Evolutionary conservation across 2,797 vertebrate genomes (phyloP).

Genomic region (Alexandromys oeconomus): DNA sequence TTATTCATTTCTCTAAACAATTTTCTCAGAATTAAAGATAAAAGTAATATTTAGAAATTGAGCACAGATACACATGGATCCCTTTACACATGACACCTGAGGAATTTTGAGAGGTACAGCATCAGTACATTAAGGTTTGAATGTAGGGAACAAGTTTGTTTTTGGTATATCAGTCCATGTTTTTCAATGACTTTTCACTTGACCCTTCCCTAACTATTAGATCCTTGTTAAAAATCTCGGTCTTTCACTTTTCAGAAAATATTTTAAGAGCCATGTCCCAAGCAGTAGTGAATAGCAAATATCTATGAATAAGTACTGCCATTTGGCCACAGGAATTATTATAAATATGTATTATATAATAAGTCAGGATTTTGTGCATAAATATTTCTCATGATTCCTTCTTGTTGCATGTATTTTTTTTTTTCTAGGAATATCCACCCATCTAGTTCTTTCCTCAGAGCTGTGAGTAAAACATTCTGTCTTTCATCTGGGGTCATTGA

Average conservation of each 20-base stretch:
- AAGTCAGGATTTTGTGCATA: not conserved
- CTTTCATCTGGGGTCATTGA: not conserved
- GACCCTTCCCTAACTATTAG: not conserved
- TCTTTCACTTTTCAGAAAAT: not conserved
- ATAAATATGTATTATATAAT: not conserved
- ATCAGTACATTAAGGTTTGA: not conserved
- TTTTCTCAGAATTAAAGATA: not conserved
- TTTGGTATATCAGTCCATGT: not conserved
- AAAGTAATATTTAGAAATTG: not conserved
- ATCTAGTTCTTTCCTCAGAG: not conserved
- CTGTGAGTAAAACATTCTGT: not conserved
- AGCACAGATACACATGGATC: not conserved
- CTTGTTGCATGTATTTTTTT: not conserved
- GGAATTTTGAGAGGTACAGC: not conserved
- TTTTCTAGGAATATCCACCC: not conserved
- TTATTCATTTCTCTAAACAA: not conserved
- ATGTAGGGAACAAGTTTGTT: not conserved
- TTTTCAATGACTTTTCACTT: not conserved
- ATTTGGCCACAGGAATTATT: not conserved
- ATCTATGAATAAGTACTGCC: not conserved
- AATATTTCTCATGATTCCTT: not conserved
- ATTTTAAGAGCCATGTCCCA: rapidly evolving
- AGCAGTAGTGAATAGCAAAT: not conserved
- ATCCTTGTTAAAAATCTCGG: not conserved
- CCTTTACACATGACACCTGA: not conserved